phyloP scores from a whole-genome alignment of 2,113 vertebrate genomes.

The Hassar affinis region DNA sequence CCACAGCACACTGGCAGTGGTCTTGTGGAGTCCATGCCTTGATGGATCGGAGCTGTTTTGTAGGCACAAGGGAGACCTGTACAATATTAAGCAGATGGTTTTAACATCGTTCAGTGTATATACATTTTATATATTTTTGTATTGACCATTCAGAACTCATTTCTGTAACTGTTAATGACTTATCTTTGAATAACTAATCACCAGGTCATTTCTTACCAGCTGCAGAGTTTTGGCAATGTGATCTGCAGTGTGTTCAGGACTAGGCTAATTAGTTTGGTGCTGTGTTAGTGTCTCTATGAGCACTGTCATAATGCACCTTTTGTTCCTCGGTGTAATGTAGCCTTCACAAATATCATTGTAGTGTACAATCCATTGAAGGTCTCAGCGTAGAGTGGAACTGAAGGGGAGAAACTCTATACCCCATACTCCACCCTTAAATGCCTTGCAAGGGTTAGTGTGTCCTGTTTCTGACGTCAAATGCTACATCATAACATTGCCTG shows the following conservation, averaged over 20 bases:
- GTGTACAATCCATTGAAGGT: background rate
- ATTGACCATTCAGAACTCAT: background rate
- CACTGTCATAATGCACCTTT: conserved; percentile 7
- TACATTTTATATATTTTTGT: background rate
- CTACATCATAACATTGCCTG: background rate
- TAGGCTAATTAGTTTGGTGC: background rate
- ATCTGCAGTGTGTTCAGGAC: background rate
- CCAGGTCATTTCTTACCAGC: background rate
- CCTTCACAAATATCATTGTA: background rate
- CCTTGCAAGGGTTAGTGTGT: background rate
- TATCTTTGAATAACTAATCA: background rate
- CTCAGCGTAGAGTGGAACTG: background rate
- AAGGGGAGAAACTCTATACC: background rate
- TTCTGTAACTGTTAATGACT: background rate
- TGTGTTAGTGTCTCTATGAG: background rate
- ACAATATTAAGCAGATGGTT: background rate
- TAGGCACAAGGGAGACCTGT: too few species aligned
- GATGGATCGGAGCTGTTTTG: too few species aligned
- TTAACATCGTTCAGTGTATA: background rate
- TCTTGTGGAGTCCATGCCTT: background rate
- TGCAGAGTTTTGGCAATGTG: conserved; percentile 23
- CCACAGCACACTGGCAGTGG: too few species aligned
- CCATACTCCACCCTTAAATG: background rate
- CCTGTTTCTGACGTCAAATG: conserved; percentile 14
- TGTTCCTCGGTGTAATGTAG: background rate